A percentile compares a stretch with the other conserved stretches of the same genome.
Evolutionary conservation across 2,797 vertebrate species (phyloP).

Genomic region (Eurystomus glaucurus): DNA sequence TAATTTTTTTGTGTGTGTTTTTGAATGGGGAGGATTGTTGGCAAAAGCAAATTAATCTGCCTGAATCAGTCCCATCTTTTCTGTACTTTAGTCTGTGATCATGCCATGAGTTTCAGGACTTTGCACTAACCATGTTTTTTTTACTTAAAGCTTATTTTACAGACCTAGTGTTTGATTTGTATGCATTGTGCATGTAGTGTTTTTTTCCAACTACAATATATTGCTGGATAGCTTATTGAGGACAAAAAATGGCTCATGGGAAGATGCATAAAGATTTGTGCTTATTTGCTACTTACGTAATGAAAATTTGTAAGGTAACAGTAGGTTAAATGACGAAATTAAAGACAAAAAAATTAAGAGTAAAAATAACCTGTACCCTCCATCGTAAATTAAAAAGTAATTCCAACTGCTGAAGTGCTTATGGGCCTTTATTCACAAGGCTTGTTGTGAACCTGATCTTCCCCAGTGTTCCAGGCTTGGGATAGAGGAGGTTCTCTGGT

Average conservation of each 20-base stretch:
- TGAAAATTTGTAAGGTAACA: slow-evolving; percentile 65
- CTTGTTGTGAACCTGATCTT: neutral
- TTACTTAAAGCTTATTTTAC: slow-evolving; percentile 86
- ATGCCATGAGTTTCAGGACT: slow-evolving; percentile 88
- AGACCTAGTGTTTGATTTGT: slow-evolving; percentile 89
- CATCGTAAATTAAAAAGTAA: neutral
- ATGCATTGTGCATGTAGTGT: slow-evolving; percentile 90
- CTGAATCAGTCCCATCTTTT: slow-evolving; percentile 89
- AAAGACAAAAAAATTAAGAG: slow-evolving; percentile 35
- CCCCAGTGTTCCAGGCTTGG: neutral
- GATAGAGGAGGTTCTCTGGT: neutral
- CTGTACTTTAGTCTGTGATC: slow-evolving; percentile 87
- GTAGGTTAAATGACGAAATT: slow-evolving; percentile 47
- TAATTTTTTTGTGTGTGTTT: slow-evolving; percentile 85
- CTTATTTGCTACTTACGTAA: slow-evolving; percentile 66
- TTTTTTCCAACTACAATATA: slow-evolving; percentile 80
- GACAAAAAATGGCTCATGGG: slow-evolving; percentile 88
- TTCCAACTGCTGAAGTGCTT: slow-evolving; percentile 55
- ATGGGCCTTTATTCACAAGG: slow-evolving; percentile 71
- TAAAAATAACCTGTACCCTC: neutral
- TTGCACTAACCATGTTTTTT: slow-evolving; percentile 88
- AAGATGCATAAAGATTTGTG: slow-evolving; percentile 88
- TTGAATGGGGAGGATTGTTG: slow-evolving; percentile 89
- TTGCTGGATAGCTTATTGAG: slow-evolving; percentile 84
- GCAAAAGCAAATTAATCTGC: slow-evolving; percentile 88